Conservation (phyloP, 2,113 vertebrate species). For the Dipodomys merriami region DNA sequence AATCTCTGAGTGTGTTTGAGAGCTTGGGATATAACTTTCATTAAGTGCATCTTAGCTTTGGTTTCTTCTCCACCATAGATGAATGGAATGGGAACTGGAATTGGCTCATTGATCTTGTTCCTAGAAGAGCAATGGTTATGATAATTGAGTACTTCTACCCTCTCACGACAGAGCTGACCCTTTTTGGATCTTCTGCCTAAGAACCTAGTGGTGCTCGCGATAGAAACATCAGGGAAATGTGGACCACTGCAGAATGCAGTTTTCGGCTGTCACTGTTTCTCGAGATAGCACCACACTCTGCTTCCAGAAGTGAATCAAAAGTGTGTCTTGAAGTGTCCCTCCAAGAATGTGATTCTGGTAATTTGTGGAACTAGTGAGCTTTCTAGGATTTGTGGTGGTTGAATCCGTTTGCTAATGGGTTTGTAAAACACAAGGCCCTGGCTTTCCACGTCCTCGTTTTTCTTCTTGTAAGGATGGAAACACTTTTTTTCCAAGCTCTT, state of each 20-base stretch:
- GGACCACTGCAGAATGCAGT: neutral
- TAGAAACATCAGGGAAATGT: too few relatives aligned
- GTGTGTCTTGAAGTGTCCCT: neutral
- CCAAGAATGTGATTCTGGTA: too few relatives aligned
- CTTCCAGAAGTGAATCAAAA: neutral
- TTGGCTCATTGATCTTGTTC: neutral
- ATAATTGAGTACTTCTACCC: too few relatives aligned
- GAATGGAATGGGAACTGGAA: neutral
- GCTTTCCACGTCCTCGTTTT: neutral
- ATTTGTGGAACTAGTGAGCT: neutral
- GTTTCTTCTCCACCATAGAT: neutral
- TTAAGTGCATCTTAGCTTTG: neutral
- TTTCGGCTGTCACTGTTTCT: neutral
- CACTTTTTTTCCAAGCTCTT: neutral
- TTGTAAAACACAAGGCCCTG: neutral
- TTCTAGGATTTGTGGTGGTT: neutral
- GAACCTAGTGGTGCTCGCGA: too few relatives aligned
- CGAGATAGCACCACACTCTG: neutral
- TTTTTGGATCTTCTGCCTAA: neutral
- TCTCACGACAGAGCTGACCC: too few relatives aligned
- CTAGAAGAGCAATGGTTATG: neutral
- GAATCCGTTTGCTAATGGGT: neutral
- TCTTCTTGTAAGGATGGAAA: neutral
- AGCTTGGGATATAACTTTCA: neutral
- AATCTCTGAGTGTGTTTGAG: neutral